phyloP scores from a whole-genome alignment of 2,888 invertebrate genomes.

The Brassicogethes aeneus region DNA sequence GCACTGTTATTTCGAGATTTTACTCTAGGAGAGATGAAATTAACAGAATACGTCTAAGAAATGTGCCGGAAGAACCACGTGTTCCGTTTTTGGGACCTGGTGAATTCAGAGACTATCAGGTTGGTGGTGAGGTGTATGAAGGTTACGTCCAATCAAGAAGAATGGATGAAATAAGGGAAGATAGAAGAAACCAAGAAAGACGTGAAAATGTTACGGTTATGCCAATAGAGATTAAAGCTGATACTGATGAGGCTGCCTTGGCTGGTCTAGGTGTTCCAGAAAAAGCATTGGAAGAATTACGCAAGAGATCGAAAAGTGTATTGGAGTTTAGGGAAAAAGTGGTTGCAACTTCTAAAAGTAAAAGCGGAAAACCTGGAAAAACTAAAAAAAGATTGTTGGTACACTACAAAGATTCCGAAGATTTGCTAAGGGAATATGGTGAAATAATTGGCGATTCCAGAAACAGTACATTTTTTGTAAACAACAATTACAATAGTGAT shows the following conservation, averaged over 20 bases:
- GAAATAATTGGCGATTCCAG: not conserved
- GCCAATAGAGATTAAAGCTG: not conserved
- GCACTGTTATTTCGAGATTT: slow-evolving; percentile 16
- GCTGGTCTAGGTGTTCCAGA: not conserved
- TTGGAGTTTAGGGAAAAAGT: no score
- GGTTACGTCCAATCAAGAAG: slow-evolving; percentile 12
- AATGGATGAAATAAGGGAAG: not conserved
- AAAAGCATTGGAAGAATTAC: no score
- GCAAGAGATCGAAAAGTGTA: no score
- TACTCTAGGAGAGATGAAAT: slow-evolving; percentile 16
- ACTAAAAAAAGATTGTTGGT: no score
- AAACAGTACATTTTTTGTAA: no score
- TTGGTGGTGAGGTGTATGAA: slow-evolving; percentile 23
- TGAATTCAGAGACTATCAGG: slow-evolving; percentile 14
- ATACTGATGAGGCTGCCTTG: not conserved
- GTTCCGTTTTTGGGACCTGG: slow-evolving; percentile 21
- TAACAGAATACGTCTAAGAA: slow-evolving; percentile 14
- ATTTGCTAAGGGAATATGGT: not conserved
- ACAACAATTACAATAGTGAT: no score
- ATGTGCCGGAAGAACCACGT: slow-evolving; percentile 24
- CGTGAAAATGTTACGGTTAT: not conserved
- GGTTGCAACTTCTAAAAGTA: no score
- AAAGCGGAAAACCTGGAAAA: no score
- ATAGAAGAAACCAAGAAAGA: slow-evolving; percentile 6
- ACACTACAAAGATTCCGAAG: no score